Percentiles rank a stretch among this genome's conserved stretches.
These are phyloP conservation scores for Malacoraja senta DNA, from an alignment of 2,797 vertebrate species.

Conservation along the genomic window DNA sequence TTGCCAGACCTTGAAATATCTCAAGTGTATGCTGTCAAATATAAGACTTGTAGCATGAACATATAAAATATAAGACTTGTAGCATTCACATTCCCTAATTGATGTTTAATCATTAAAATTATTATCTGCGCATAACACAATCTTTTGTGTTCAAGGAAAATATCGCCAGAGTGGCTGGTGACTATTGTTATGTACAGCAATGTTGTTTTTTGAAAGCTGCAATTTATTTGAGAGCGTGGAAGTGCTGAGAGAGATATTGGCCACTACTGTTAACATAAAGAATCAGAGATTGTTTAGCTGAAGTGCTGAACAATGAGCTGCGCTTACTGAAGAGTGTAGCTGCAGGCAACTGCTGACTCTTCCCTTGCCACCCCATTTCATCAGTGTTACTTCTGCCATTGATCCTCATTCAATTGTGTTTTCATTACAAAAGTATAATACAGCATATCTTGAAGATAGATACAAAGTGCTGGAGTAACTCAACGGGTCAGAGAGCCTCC, in stretches of 20 bases:
- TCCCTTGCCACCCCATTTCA: neutral
- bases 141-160: neutral
- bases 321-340: neutral
- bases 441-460: neutral
- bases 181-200: neutral
- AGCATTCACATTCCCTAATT: neutral
- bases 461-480: too few relatives aligned
- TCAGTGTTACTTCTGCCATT: neutral
- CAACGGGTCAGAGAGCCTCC: too few relatives aligned
- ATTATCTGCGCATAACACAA: neutral
- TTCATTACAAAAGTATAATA: neutral
- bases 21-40: neutral
- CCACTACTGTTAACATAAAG: neutral
- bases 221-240: neutral
- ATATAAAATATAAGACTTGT: too few relatives aligned
- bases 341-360: neutral
- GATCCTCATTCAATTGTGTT: neutral
- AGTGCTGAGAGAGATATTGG: neutral
- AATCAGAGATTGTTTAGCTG: neutral
- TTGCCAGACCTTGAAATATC: neutral
- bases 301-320: neutral
- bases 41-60: neutral
- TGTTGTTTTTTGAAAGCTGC: neutral
- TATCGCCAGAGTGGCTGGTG: neutral
- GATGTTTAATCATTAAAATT: neutral